These are phyloP conservation scores for Corythornis cristatus DNA, from an alignment of 2,113 vertebrate species.

Conservation along the genomic window DNA sequence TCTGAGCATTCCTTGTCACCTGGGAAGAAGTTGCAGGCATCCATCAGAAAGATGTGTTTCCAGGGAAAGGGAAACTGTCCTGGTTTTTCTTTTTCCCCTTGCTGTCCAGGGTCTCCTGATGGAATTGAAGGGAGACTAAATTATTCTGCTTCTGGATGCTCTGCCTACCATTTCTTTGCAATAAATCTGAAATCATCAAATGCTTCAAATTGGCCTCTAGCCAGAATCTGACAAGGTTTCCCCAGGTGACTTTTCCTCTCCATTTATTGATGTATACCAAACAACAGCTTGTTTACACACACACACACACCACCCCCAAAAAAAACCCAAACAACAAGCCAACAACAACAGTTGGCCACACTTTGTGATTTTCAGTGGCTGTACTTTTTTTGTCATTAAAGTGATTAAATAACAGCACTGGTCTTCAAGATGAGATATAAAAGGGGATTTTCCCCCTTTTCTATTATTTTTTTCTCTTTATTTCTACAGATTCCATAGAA, in stretches of 20 bases:
- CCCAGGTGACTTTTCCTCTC: not conserved
- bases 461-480: not conserved
- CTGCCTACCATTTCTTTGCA: not conserved
- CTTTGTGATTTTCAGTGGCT: not conserved
- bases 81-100: not conserved
- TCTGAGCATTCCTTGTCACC: not conserved
- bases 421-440: not conserved
- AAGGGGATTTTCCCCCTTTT: not conserved
- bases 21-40: not conserved
- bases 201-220: not conserved
- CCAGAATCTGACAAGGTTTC: not conserved
- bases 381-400: not conserved
- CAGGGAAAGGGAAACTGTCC: not conserved
- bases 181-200: not conserved
- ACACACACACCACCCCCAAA: not conserved
- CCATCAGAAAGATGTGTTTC: not conserved
- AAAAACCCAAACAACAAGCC: not conserved
- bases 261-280: not conserved
- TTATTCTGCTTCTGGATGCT: slow-evolving; percentile 18
- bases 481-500: not conserved
- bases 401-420: not conserved
- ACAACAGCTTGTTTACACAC: not conserved
- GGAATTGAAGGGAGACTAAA: slow-evolving; percentile 2
- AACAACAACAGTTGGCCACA: not conserved
- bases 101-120: not conserved